Evolutionary conservation across 1,140 invertebrate species (phyloP).

Genomic region (Aphelinus atriplicis): DNA sequence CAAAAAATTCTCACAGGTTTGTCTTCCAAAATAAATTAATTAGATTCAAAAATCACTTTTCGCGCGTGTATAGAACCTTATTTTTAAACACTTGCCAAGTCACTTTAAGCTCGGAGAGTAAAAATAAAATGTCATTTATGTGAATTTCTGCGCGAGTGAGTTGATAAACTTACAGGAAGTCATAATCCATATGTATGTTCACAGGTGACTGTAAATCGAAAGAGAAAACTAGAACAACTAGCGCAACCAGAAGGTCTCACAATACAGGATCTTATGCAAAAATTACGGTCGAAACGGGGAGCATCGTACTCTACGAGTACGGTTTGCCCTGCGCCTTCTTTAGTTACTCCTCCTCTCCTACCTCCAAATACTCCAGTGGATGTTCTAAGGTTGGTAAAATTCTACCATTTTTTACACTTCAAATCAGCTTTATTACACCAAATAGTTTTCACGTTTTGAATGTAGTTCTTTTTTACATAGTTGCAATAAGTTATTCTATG

Average conservation of each 20-base stretch:
- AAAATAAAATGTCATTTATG: too few species aligned
- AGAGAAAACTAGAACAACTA: constrained; percentile 86
- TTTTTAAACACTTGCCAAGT: too few species aligned
- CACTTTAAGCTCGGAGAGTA: too few species aligned
- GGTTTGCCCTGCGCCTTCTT: constrained; percentile 60
- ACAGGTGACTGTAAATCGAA: constrained; percentile 81
- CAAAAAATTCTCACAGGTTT: constrained; percentile 77
- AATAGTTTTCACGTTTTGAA: too few species aligned
- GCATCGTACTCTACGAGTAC: constrained; percentile 51
- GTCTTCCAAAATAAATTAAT: too few species aligned
- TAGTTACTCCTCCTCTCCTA: constrained; percentile 58
- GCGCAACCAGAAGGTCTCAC: constrained; percentile 81
- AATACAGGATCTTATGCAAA: constrained; percentile 74
- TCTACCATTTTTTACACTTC: neutral
- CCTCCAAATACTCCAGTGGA: constrained; percentile 60
- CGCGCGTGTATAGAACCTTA: too few species aligned
- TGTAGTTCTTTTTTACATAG: too few species aligned
- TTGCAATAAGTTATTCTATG: too few species aligned
- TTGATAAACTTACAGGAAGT: neutral
- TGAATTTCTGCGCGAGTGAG: too few species aligned
- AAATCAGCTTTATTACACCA: neutral
- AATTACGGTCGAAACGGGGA: constrained; percentile 52
- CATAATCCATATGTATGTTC: constrained; percentile 4
- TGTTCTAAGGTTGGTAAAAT: constrained; percentile 59
- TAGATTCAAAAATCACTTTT: too few species aligned